A percentile compares a stretch with the other conserved stretches of the same genome.
phyloP scores from a whole-genome alignment of 2,113 vertebrate species.

The Marmota monax region DNA sequence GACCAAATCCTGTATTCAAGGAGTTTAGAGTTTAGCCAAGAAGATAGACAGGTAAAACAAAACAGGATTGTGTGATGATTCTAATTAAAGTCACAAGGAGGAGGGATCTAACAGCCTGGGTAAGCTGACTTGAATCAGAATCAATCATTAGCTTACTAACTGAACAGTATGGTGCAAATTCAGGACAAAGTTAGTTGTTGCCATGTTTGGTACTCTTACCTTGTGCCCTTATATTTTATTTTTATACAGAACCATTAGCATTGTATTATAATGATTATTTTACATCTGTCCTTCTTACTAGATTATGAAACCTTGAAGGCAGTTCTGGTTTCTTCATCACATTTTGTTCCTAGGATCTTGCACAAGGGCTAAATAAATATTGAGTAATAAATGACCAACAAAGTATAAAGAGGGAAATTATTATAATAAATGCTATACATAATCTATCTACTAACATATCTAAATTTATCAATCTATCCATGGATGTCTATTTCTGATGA shows the following conservation, averaged over 20 bases:
- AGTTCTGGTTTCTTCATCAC: conserved; percentile 24
- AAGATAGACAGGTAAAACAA: conserved; percentile 4
- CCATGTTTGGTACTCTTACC: background rate
- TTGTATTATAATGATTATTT: conserved; percentile 23
- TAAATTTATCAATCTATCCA: background rate
- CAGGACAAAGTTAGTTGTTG: background rate
- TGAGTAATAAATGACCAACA: conserved; percentile 21
- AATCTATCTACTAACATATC: background rate
- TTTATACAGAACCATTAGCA: background rate
- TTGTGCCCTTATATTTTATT: background rate
- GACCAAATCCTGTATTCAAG: background rate
- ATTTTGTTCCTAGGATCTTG: background rate
- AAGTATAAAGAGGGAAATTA: conserved; percentile 14
- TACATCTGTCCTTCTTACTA: background rate
- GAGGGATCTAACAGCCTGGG: background rate
- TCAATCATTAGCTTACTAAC: background rate
- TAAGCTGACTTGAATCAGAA: background rate
- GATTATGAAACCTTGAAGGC: conserved; percentile 5
- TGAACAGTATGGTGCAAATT: conserved; percentile 7
- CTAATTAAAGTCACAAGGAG: background rate
- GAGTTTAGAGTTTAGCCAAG: background rate
- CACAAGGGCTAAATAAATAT: background rate
- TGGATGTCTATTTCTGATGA: background rate
- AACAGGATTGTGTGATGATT: background rate
- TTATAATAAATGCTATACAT: background rate